These are phyloP conservation scores for Hedychridium roseum DNA, from an alignment of 2,888 invertebrate species.

Conservation along the genomic window DNA sequence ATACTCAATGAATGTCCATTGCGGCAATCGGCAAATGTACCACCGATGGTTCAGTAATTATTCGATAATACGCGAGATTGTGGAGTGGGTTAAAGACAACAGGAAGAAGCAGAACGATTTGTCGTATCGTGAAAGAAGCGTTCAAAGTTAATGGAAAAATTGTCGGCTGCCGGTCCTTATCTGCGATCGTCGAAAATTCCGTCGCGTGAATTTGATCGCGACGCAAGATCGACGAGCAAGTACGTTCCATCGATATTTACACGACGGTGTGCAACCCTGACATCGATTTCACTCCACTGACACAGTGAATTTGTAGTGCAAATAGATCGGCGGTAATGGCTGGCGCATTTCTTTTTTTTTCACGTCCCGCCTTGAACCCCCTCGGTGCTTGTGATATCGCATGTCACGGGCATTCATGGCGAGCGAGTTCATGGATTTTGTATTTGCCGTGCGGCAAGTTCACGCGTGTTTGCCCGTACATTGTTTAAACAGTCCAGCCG, in stretches of 20 bases:
- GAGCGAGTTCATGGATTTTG: conserved; percentile 6
- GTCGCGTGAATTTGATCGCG: neutral
- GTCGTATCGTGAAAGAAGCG: no score
- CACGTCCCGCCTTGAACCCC: neutral
- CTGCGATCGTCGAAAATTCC: no score
- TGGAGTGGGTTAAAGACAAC: no score
- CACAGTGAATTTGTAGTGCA: conserved; percentile 43
- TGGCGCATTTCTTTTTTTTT: conserved; percentile 13
- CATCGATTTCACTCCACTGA: conserved; percentile 41
- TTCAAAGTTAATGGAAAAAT: no score
- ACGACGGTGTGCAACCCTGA: conserved; percentile 34
- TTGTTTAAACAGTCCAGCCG: conserved; percentile 11
- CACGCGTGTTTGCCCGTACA: conserved; percentile 9
- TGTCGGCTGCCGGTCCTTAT: no score
- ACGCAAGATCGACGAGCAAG: neutral
- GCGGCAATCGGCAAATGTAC: no score
- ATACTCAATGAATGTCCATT: no score
- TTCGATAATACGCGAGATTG: no score
- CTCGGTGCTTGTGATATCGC: neutral
- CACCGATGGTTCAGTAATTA: no score
- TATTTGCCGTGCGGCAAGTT: neutral
- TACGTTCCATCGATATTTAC: conserved; percentile 37
- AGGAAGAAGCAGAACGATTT: no score
- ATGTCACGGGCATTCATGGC: neutral
- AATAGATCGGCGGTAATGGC: conserved; percentile 37